phyloP scores from a whole-genome alignment of 2,113 vertebrate genomes.

The Barbus barbus region DNA sequence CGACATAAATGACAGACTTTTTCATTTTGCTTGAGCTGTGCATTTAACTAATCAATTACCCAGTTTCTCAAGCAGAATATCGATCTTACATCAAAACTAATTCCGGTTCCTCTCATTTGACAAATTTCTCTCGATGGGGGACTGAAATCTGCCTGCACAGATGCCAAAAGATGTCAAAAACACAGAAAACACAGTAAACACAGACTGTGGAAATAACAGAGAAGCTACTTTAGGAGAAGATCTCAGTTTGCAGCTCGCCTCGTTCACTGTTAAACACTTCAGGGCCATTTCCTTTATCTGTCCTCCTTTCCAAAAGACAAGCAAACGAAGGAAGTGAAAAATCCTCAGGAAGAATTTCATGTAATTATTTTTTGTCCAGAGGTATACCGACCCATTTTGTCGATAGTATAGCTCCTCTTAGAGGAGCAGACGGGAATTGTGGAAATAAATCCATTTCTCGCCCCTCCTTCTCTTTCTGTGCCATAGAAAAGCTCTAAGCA shows the following conservation, averaged over 20 bases:
- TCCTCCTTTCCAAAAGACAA: slow-evolving; percentile 10
- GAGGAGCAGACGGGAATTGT: slow-evolving; percentile 28
- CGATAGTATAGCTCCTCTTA: slow-evolving; percentile 62
- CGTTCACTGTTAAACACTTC: background rate
- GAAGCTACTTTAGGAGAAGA: too few species aligned
- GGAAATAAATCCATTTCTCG: background rate
- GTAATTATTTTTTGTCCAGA: background rate
- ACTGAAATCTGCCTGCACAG: background rate
- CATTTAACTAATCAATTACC: slow-evolving; percentile 12
- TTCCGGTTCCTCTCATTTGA: background rate
- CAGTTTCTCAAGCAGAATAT: slow-evolving; percentile 13
- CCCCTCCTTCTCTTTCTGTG: background rate
- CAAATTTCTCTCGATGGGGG: slow-evolving; percentile 2
- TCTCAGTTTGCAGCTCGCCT: too few species aligned
- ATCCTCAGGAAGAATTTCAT: background rate
- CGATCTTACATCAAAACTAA: slow-evolving; percentile 5
- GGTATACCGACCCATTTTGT: background rate
- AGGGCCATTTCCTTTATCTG: slow-evolving; percentile 4
- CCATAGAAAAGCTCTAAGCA: slow-evolving; percentile 29
- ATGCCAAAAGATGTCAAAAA: too few species aligned
- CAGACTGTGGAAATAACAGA: too few species aligned
- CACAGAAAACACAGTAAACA: too few species aligned
- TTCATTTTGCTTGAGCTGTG: background rate
- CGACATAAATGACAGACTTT: too few species aligned
- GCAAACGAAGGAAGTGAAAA: slow-evolving; percentile 31